Conservation (phyloP, 1,140 invertebrate species). For the Conus betulinus region DNA sequence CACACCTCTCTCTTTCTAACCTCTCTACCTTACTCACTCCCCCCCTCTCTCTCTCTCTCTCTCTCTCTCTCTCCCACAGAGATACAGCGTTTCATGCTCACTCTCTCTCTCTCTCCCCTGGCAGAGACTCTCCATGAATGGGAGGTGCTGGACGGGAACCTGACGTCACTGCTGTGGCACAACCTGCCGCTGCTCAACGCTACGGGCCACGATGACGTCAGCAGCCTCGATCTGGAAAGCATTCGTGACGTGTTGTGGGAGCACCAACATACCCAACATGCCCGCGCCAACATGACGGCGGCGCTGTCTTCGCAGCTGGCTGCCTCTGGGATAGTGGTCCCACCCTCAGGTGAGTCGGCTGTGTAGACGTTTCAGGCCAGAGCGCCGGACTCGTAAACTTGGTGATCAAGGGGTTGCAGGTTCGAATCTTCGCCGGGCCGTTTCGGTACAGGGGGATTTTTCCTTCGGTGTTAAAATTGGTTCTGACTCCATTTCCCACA, state of each 20-base stretch:
- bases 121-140: constrained; percentile 66
- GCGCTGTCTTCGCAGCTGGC: not conserved
- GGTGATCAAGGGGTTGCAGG: too few relatives aligned
- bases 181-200: constrained; percentile 54
- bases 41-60: not conserved
- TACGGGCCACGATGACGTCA: constrained; percentile 47
- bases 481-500: too few relatives aligned
- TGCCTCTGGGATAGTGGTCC: not conserved
- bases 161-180: constrained; percentile 60
- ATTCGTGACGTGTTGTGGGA: not conserved
- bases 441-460: too few relatives aligned
- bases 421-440: too few relatives aligned
- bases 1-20: too few relatives aligned
- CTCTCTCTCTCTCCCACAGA: not conserved
- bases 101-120: constrained; percentile 16
- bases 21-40: not conserved
- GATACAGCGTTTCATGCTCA: not conserved
- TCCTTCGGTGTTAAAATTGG: too few relatives aligned
- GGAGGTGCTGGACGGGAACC: constrained; percentile 55
- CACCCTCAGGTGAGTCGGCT: not conserved
- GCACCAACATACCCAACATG: not conserved
- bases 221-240: constrained; percentile 48
- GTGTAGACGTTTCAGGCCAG: too few relatives aligned
- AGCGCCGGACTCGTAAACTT: too few relatives aligned
- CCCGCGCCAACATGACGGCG: not conserved